Evolutionary conservation across 2,888 invertebrate genomes (phyloP), one percentile per base, ranked within the genome.

Genomic region (Schizaphis graminum): DNA sequence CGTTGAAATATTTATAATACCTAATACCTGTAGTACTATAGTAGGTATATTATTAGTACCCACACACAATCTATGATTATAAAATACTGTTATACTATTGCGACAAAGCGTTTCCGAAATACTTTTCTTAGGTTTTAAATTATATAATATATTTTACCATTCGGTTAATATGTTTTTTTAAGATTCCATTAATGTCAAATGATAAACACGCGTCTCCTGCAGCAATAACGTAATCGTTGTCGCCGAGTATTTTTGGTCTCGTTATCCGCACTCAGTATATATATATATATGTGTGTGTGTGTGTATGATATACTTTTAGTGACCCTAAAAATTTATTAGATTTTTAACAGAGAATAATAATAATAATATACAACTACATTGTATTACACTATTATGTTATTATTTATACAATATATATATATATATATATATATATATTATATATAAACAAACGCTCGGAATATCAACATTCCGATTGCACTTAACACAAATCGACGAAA

Each of bases 401-500:
- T 77, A 35, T 77, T 77, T 77, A 77, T 77, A 77, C 41, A 26
- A 85, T 85, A 26, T 44, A 44, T 26, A 44, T 85, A 44, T 84
- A 35, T 77, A 77, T 77, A 77, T 67, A 67, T n/a, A 35, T 41
- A 41, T 41, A 41, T 41, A 41, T 41, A n/a, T n/a, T n/a, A n/a
- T 84, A 3, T 44, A 44, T 3, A 44, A 24, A 4, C 44, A 44
- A 26, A 44, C 44, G 26, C 26, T 10, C 3, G 35, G 44, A 44
- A 85, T 85, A 85, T 85, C 41, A 44, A 85, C 85, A 85, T 85
- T 85, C 85, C 85, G 44, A 26, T 44, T 44, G 85, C 41, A 85
- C 85, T 85, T 85, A 85, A 85, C 85, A 44, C 41, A 44, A 85
- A 85, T 85, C 85, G 85, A 85, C 77, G 77, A 77, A 77, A 77